Percentiles rank a stretch among this genome's conserved stretches.
Conservation (phyloP, 2,113 vertebrate species). For the Stercorarius parasiticus region DNA sequence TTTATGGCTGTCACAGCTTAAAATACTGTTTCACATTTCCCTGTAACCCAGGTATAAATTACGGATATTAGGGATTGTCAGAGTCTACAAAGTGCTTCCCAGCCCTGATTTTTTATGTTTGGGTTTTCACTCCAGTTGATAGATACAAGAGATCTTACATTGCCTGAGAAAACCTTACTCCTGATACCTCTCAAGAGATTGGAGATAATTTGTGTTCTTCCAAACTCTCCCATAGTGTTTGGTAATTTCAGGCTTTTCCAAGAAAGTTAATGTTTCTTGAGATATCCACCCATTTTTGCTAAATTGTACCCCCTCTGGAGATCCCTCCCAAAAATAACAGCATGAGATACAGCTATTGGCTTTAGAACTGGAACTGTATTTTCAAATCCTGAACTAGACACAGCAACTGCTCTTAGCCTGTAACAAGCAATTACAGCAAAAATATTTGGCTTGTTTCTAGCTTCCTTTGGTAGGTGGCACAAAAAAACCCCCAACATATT, state of each 20-base stretch:
- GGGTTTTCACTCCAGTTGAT: not conserved
- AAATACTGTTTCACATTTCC: not conserved
- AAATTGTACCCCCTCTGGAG: not conserved
- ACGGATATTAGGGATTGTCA: not conserved
- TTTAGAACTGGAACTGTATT: not conserved
- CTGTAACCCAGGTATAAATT: not conserved
- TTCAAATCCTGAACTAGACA: not conserved
- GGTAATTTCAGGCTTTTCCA: not conserved
- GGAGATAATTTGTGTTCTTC: not conserved
- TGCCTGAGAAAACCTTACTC: not conserved
- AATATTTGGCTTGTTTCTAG: not conserved
- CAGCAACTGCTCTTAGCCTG: not conserved
- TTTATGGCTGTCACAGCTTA: not conserved
- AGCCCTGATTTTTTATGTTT: not conserved
- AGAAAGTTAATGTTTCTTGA: not conserved
- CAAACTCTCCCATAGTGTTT: not conserved
- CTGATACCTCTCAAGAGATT: not conserved
- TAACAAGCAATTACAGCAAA: not conserved
- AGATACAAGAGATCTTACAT: not conserved
- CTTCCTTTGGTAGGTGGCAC: not conserved
- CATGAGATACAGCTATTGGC: not conserved
- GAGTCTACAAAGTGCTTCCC: not conserved
- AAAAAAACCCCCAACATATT: not conserved
- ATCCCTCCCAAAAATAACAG: not conserved
- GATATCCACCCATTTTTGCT: constrained; percentile 25